Evolutionary conservation across 2,113 vertebrate genomes (phyloP).

Genomic region (Hippocampus comes): DNA sequence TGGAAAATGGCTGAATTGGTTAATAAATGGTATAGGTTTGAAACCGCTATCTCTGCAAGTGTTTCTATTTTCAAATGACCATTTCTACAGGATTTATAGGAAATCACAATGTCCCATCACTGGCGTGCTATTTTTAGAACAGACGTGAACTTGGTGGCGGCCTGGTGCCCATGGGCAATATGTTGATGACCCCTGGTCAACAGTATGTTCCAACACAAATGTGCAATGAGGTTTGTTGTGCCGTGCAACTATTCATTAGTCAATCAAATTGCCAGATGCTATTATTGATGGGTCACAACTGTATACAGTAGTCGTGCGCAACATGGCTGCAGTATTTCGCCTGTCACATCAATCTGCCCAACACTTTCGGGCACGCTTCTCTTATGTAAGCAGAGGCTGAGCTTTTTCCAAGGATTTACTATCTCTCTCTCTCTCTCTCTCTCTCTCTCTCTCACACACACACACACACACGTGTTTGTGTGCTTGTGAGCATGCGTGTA

Average conservation of each 20-base stretch:
- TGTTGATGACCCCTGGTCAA: background rate
- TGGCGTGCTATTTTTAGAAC: background rate
- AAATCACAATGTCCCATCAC: background rate
- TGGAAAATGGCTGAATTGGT: too few relatives aligned
- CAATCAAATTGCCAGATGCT: background rate
- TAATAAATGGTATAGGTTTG: background rate
- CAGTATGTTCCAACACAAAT: background rate
- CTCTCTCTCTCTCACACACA: background rate
- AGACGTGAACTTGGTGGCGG: background rate
- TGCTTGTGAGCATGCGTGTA: background rate
- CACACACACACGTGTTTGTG: background rate
- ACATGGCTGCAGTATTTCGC: slow-evolving; percentile 2
- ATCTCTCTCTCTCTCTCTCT: slow-evolving; percentile 3
- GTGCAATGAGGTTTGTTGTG: background rate
- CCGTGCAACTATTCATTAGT: background rate
- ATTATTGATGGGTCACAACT: background rate
- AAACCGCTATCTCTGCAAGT: background rate
- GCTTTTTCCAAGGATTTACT: slow-evolving; percentile 30
- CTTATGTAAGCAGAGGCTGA: slow-evolving; percentile 47
- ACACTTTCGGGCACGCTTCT: slow-evolving; percentile 32
- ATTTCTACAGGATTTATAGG: background rate
- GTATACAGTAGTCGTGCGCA: background rate
- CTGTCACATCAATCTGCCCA: slow-evolving; percentile 33
- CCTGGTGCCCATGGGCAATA: background rate
- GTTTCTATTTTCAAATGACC: background rate